Evolutionary conservation across 1,140 invertebrate species (phyloP), one percentile per base, ranked within the genome.

Genomic region (Sesamia nonagrioides): DNA sequence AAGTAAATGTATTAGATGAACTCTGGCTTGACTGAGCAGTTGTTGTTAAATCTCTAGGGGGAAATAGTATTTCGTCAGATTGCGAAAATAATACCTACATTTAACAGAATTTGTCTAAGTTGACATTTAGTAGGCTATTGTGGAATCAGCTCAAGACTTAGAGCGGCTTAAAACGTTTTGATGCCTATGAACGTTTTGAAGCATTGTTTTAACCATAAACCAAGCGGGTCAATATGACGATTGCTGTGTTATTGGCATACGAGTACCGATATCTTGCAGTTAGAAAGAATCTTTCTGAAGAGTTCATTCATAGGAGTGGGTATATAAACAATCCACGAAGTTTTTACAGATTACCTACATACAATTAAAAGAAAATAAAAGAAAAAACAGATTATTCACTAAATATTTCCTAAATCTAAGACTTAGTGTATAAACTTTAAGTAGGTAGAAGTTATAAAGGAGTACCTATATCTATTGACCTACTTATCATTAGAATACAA

Each of bases 161-260:
- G 50, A 52, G 50, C 50, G n/a, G n/a, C n/a, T n/a, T n/a, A n/a
- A n/a, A n/a, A n/a, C n/a, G n/a, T n/a, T n/a, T n/a, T n/a, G n/a
- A n/a, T n/a, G n/a, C n/a, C n/a, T n/a, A n/a, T n/a, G n/a, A n/a
- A n/a, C n/a, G 50, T 52, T 52, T 52, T 52, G 2, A 9, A n/a
- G n/a, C 50, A 18, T 52, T 18, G 9, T n/a, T n/a, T 50, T 50
- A 15, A 50, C 11, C 45, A 50, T 50, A 50, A 13, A 6, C 45
- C 45, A 50, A 15, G 45, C 15, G 15, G 45, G 45, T 50, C 11
- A 6, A 50, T 50, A 50, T 50, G 7, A 52, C 50, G n/a, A 52
- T 18, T n/a, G 50, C 50, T 4, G 50, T 52, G 50, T 52, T n/a
- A 52, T 52, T n/a, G 50, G 50, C 50, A 52, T 52, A 52, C n/a